Percentiles rank a stretch among this genome's conserved stretches.
These are phyloP conservation scores for Danaus plexippus DNA, from an alignment of 1,140 invertebrate species.

Conservation along the genomic window DNA sequence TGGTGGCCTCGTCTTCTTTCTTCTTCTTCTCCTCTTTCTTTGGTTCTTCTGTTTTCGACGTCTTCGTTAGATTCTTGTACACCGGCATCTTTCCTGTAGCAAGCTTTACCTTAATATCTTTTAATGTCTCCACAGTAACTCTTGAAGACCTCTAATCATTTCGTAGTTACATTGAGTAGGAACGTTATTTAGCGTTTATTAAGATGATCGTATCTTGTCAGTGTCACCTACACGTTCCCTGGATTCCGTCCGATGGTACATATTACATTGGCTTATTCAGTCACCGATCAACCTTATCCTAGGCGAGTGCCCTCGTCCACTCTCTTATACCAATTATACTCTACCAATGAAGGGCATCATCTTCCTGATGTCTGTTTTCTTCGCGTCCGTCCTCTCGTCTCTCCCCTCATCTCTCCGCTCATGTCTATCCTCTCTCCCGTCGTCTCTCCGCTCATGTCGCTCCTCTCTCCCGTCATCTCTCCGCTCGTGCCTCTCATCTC, in stretches of 20 bases:
- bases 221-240: no score
- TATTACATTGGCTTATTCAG: no score
- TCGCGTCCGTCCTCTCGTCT: conserved; percentile 28
- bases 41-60: conserved; percentile 59
- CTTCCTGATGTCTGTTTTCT: conserved; percentile 58
- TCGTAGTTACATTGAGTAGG: no score
- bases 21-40: conserved; percentile 70
- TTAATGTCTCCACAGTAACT: no score
- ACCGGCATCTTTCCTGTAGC: conserved; percentile 67
- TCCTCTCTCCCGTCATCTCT: conserved; percentile 24
- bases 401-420: conserved; percentile 27
- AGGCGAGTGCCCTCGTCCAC: no score
- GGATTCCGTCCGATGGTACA: no score
- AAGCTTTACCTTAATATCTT: no score
- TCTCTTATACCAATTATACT: no score
- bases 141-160: no score
- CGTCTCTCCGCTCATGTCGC: conserved; percentile 27
- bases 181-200: no score
- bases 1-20: conserved; percentile 51
- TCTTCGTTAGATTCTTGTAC: conserved; percentile 55
- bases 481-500: conserved; percentile 25
- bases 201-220: no score
- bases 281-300: background rate
- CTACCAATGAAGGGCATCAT: conserved; percentile 66
- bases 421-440: conserved; percentile 26